A percentile compares a stretch with the other conserved stretches of the same genome.
These are phyloP conservation scores for Sarcophaga subvicina DNA, from an alignment of 2,888 invertebrate species.

Conservation along the genomic window DNA sequence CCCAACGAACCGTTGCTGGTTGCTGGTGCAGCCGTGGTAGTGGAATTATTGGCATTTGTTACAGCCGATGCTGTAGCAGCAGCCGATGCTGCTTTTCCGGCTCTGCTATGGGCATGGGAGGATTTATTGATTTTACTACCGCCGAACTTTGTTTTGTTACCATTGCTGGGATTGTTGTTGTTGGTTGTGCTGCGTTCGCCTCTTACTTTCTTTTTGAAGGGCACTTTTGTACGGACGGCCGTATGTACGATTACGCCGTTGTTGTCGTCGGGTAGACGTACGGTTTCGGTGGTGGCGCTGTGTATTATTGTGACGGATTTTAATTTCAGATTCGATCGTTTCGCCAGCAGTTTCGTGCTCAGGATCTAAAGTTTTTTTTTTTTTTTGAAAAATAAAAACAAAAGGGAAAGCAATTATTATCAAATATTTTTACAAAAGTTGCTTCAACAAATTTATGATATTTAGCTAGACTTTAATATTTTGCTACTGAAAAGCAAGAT, in stretches of 20 bases:
- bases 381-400: background rate
- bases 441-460: background rate
- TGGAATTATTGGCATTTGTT: slow-evolving; percentile 26
- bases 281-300: slow-evolving; percentile 94
- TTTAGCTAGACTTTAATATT: background rate
- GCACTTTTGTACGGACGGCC: slow-evolving; percentile 92
- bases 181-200: slow-evolving; percentile 78
- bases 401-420: background rate
- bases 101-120: slow-evolving; percentile 80
- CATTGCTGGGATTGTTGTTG: slow-evolving; percentile 74
- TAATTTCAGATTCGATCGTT: slow-evolving; percentile 90
- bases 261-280: slow-evolving; percentile 89
- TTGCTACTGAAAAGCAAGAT: background rate
- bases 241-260: slow-evolving; percentile 92
- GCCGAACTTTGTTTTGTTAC: slow-evolving; percentile 74
- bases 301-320: slow-evolving; percentile 95
- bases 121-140: slow-evolving; percentile 77
- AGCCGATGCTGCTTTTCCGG: slow-evolving; percentile 71
- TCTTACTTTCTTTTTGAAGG: slow-evolving; percentile 91
- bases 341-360: slow-evolving; percentile 91
- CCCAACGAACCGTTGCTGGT: slow-evolving; percentile 3
- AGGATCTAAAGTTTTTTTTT: slow-evolving; percentile 84
- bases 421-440: too few relatives aligned
- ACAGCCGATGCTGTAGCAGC: background rate
- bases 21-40: slow-evolving; percentile 68